phyloP scores from a whole-genome alignment of 2,797 vertebrate species.

The Dallia pectoralis region DNA sequence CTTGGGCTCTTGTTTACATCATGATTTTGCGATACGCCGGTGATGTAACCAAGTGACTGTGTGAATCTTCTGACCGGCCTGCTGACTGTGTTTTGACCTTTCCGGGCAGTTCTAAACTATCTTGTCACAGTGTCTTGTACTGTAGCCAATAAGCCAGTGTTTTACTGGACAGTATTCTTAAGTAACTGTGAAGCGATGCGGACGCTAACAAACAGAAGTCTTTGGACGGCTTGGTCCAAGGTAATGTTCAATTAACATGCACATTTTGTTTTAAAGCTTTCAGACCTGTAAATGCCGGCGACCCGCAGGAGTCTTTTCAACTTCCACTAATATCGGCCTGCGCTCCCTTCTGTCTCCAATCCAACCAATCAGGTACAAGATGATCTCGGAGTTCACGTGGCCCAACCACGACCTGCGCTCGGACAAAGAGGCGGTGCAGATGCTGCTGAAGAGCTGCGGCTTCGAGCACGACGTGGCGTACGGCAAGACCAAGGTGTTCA shows the following conservation, averaged over 20 bases:
- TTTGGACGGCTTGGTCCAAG: background rate
- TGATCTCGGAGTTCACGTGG: constrained; percentile 98
- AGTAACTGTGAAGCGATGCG: background rate
- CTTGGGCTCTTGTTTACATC: constrained; percentile 30
- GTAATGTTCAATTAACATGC: background rate
- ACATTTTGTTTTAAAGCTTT: background rate
- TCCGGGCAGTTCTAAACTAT: constrained; percentile 5
- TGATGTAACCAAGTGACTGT: constrained; percentile 22
- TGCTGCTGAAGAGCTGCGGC: constrained; percentile 84
- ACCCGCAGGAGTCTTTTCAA: background rate
- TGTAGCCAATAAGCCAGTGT: background rate
- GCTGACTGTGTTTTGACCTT: background rate
- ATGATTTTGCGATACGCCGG: constrained; percentile 26
- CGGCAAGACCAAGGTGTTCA: constrained; percentile 95
- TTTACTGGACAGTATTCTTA: background rate
- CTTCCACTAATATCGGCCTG: background rate
- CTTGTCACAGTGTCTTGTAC: background rate
- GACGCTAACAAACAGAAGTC: background rate
- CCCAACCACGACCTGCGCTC: constrained; percentile 92
- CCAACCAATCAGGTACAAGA: constrained; percentile 85
- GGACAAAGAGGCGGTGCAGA: constrained; percentile 87
- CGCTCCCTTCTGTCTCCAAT: background rate
- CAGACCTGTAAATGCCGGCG: background rate
- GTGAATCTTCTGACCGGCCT: background rate
- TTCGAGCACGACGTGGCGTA: constrained; percentile 94